Evolutionary conservation across 2,888 invertebrate genomes (phyloP), one percentile per base, ranked within the genome.

Genomic region (Orchesellides sinensis): DNA sequence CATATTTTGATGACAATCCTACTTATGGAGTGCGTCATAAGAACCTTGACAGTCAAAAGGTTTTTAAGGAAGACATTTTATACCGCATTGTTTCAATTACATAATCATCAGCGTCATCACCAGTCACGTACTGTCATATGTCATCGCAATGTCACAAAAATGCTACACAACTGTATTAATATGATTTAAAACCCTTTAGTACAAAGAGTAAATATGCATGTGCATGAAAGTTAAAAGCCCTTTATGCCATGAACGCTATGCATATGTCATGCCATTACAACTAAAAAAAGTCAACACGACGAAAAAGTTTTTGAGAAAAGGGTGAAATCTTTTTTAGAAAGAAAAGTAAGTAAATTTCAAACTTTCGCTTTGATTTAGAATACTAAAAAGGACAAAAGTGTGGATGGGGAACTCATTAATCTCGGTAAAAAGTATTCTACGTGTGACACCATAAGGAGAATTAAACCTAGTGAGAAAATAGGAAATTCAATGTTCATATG

Each of bases 401-500:
- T 68, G 68, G 59, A 77, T 63, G 52, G 47, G 78, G 63, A 69
- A 49, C 69, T 69, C 78, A 69, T 69, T 78, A 78, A 78, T 78
- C 69, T 78, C 56, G 54, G n/a, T 32, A 35, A 49, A 49, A 59
- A 63, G 47, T 66, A 54, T 56, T 40, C 66, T 12, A 19, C n/a
- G 61, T 49, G 73, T 73, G 59, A 59, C 70, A 56, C 40, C 56
- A 32, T 29, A 29, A 70, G 35, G 21, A 56, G 40, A 25, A 25
- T 54, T 54, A 54, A 23, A 40, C 1, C 23, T 14, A 14, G 45
- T 56, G 65, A 68, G 49, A 68, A 49, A 69, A 69, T 21, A 27
- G 69, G 29, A 56, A 54, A 68, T 77, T 77, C 77, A 77, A 77
- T 77, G 77, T 77, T 77, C 77, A 77, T 59, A 77, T 77, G 77